These are phyloP conservation scores for Eulithis testata DNA, from an alignment of 2,888 invertebrate species.

Conservation along the genomic window DNA sequence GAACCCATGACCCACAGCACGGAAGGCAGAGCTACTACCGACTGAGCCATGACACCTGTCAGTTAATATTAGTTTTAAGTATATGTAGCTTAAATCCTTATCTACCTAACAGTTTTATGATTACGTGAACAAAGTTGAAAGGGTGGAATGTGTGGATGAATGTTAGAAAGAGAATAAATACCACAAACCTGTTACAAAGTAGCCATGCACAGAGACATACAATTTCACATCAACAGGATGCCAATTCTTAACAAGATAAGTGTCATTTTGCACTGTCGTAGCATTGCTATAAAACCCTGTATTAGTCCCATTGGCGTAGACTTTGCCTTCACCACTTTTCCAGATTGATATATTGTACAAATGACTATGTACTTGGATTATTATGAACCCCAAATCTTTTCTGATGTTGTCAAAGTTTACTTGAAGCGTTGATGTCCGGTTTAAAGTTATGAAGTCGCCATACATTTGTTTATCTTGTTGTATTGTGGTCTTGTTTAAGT, in stretches of 20 bases:
- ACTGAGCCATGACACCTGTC: no score
- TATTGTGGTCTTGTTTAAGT: constrained; percentile 59
- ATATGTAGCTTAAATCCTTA: no score
- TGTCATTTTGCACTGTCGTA: constrained; percentile 48
- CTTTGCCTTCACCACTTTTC: constrained; percentile 58
- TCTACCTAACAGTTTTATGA: no score
- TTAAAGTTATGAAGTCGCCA: constrained; percentile 56
- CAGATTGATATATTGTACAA: constrained; percentile 83
- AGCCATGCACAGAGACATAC: constrained; percentile 82
- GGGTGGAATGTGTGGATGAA: no score
- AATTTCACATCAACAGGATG: constrained; percentile 61
- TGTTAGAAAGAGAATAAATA: not conserved
- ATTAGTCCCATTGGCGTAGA: constrained; percentile 84
- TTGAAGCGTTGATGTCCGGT: constrained; percentile 55
- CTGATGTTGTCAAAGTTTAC: constrained; percentile 75
- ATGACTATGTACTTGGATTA: constrained; percentile 87
- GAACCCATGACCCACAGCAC: no score
- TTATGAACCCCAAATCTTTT: constrained; percentile 77
- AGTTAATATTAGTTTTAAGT: no score
- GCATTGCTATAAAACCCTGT: constrained; percentile 79
- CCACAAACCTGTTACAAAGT: constrained; percentile 73
- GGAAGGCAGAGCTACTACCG: no score
- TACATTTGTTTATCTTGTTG: constrained; percentile 62
- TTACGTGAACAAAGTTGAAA: no score
- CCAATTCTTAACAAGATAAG: constrained; percentile 74